phyloP scores from a whole-genome alignment of 2,888 invertebrate species.

The Dicycla oo region DNA sequence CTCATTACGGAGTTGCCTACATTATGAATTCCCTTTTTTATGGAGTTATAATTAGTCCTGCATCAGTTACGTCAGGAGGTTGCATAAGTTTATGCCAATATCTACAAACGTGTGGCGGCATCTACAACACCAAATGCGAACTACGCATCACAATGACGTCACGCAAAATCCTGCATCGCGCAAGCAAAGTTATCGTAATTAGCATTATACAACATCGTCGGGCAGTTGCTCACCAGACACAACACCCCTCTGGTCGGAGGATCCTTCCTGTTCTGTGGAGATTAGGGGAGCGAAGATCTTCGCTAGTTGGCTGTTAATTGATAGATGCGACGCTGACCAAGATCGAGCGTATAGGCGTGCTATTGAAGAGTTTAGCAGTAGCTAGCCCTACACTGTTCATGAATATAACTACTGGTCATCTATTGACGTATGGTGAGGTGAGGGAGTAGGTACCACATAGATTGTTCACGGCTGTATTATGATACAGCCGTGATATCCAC shows the following conservation, averaged over 20 bases:
- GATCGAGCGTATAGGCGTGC: neutral
- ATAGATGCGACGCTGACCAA: neutral
- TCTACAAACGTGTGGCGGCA: neutral
- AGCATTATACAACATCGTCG: neutral
- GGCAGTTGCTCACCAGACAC: neutral
- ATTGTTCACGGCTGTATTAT: too few species aligned
- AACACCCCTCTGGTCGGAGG: neutral
- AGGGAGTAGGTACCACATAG: neutral
- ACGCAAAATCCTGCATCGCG: neutral
- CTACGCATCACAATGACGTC: neutral
- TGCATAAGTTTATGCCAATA: neutral
- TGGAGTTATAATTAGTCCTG: neutral
- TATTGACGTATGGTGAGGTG: neutral
- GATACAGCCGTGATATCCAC: neutral
- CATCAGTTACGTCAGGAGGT: neutral
- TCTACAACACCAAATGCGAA: neutral
- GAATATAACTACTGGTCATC: neutral
- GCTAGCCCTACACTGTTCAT: neutral
- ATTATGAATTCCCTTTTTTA: constrained; percentile 2
- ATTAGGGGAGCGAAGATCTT: neutral
- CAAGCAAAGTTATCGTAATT: neutral
- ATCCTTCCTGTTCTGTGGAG: neutral
- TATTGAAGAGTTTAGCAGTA: neutral
- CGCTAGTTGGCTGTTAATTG: neutral
- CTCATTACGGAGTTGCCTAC: constrained; percentile 30